Conservation (phyloP, 2,888 invertebrate species). For the Heterodera filipjevi region DNA sequence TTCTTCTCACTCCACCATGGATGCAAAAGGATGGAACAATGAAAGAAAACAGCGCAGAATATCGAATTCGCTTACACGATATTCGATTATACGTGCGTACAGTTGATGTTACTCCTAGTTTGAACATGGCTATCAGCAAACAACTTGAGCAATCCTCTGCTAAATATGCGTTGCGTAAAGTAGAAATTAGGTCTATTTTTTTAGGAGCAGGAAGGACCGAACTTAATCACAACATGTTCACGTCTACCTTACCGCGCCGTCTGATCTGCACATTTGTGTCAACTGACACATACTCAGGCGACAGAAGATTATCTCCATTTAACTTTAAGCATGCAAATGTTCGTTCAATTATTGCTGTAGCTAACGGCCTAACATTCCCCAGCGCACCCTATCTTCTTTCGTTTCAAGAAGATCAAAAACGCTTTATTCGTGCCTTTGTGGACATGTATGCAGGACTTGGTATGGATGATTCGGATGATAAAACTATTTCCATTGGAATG, state of each 20-base stretch:
- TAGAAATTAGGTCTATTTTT: slow-evolving; percentile 17
- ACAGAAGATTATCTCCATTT: neutral
- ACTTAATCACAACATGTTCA: slow-evolving; percentile 10
- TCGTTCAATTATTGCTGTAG: neutral
- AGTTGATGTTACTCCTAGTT: neutral
- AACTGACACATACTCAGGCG: neutral
- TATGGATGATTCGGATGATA: neutral
- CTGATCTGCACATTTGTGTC: slow-evolving; percentile 4
- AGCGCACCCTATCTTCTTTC: neutral
- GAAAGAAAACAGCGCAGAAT: neutral
- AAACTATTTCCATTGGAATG: slow-evolving; percentile 13
- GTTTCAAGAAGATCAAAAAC: neutral
- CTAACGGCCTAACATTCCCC: slow-evolving; percentile 15
- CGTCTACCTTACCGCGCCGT: neutral
- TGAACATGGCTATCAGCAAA: slow-evolving; percentile 16
- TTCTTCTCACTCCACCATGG: too few relatives aligned
- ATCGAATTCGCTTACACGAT: slow-evolving; percentile 10
- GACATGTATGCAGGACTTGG: slow-evolving; percentile 23
- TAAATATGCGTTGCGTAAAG: slow-evolving; percentile 24
- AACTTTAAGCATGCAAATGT: slow-evolving; percentile 11
- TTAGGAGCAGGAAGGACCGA: slow-evolving; percentile 22
- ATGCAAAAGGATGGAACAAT: too few relatives aligned
- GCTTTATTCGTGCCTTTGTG: slow-evolving; percentile 2
- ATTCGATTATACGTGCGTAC: slow-evolving; percentile 11
- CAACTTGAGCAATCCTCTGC: slow-evolving; percentile 20